Percentiles rank a stretch among this genome's conserved stretches.
phyloP scores from a whole-genome alignment of 2,113 vertebrate species.

The Cairina moschata region DNA sequence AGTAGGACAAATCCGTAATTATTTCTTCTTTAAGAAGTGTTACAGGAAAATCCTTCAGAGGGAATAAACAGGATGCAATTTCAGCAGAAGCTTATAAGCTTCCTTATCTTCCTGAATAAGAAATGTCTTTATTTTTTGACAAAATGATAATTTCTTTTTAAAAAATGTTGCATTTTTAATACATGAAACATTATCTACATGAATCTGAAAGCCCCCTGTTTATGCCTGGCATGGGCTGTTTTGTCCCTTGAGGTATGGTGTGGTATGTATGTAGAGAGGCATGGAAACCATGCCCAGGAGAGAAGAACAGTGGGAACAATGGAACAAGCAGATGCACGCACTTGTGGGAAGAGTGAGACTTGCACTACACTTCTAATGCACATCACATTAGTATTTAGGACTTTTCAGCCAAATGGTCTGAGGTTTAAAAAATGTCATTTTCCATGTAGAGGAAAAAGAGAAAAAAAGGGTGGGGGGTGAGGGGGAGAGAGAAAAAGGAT shows the following conservation, averaged over 20 bases:
- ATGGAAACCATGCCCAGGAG: accelerated
- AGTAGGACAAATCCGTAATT: constrained; percentile 32
- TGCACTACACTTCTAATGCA: background rate
- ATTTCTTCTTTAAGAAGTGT: constrained; percentile 18
- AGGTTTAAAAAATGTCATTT: background rate
- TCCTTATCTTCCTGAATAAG: background rate
- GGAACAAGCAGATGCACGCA: background rate
- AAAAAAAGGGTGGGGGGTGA: no score
- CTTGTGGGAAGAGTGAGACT: background rate
- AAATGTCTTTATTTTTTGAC: background rate
- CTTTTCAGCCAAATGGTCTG: background rate
- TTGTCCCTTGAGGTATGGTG: background rate
- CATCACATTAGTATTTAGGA: background rate
- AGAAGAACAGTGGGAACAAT: background rate
- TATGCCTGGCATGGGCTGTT: background rate
- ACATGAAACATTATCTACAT: background rate
- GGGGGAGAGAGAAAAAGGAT: background rate
- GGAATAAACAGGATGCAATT: constrained; percentile 16
- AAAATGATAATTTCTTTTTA: background rate
- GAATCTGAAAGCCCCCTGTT: background rate
- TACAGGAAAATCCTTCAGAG: background rate
- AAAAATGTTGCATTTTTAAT: background rate
- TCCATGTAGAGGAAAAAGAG: background rate
- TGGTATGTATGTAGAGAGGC: background rate
- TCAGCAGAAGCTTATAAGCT: background rate